Percentiles rank a stretch among this genome's conserved stretches.
phyloP scores from a whole-genome alignment of 2,113 vertebrate genomes.

The Datnioides undecimradiatus region DNA sequence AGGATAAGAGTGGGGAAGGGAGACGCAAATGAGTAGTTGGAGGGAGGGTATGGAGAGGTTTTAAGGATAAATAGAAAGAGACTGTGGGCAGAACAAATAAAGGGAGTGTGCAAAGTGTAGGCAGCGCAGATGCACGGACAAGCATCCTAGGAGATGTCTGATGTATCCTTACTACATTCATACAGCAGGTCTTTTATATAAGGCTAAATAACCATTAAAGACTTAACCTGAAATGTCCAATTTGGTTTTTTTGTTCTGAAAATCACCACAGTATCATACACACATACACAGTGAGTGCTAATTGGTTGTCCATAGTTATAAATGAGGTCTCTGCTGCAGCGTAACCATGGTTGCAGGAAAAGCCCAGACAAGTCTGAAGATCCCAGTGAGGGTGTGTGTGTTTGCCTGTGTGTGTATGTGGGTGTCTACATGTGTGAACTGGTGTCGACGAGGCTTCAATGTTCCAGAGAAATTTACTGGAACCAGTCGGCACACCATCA shows the following conservation, averaged over 20 bases:
- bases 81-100: not conserved
- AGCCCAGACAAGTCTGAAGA: conserved; percentile 58
- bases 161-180: not conserved
- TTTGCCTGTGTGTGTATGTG: conserved; percentile 23
- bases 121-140: not conserved
- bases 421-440: conserved; percentile 21
- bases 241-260: not conserved
- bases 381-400: conserved; percentile 38
- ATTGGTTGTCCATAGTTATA: conserved; percentile 41
- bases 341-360: conserved; percentile 50
- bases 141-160: not conserved
- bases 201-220: not conserved
- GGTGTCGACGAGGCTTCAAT: conserved; percentile 10
- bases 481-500: rapidly evolving
- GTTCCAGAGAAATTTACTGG: not conserved
- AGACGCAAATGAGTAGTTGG: not conserved
- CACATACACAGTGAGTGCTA: conserved; percentile 10
- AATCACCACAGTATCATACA: not conserved
- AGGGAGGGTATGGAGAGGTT: conserved; percentile 7
- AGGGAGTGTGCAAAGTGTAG: not conserved
- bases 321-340: not conserved
- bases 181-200: not conserved
- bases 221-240: not conserved
- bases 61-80: conserved; percentile 10
- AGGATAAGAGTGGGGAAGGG: not conserved